Percentiles rank a stretch among this genome's conserved stretches.
Evolutionary conservation across 2,113 vertebrate species (phyloP).

Genomic region (Antechinus stuartii): DNA sequence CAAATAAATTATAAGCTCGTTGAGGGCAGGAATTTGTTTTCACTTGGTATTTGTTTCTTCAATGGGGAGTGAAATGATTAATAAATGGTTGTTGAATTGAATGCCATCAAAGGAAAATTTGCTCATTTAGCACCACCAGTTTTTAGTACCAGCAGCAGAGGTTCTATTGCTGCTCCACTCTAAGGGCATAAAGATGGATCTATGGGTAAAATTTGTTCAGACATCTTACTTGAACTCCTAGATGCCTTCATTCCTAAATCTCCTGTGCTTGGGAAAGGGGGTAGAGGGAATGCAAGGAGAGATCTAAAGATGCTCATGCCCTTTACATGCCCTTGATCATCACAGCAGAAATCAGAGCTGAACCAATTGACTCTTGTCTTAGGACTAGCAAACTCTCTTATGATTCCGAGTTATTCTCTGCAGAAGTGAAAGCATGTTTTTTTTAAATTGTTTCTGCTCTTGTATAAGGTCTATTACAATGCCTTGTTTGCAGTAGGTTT

Average conservation of each 20-base stretch:
- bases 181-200: not conserved
- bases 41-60: not conserved
- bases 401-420: not conserved
- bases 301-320: not conserved
- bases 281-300: not conserved
- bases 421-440: not conserved
- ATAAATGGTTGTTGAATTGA: not conserved
- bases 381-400: not conserved
- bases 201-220: not conserved
- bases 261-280: not conserved
- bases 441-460: not conserved
- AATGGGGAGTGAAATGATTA: not conserved
- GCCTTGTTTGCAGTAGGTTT: not conserved
- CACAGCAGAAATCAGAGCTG: not conserved
- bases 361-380: no score
- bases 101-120: not conserved
- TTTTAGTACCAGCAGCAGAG: not conserved
- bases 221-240: not conserved
- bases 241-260: no score
- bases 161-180: not conserved
- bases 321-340: not conserved
- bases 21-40: not conserved
- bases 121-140: not conserved
- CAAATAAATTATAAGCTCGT: not conserved
- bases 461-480: not conserved